Base-by-base conservation (phyloP, 2,113 vertebrate genomes). In the Trematomus loennbergii region DNA sequence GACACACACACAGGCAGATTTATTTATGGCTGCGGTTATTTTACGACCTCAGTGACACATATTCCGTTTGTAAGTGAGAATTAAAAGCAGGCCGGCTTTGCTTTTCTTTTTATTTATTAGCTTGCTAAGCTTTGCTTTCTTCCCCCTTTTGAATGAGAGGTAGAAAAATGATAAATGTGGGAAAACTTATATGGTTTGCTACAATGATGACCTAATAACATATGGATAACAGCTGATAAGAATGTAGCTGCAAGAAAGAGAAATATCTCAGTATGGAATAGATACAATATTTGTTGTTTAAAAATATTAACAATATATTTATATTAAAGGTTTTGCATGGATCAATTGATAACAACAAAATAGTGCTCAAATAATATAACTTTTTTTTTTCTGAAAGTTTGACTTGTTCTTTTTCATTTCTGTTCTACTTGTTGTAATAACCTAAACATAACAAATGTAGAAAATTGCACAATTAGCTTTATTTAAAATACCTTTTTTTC, bases 21-120 rank as follows among this genome's bases (percentile, higher is more conserved):
- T 90, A 89, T 87, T 90, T 90, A 91, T 88, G 81, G 64, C 75
- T 77, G 81, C 69, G 72, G 78, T 86, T 85, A 79, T 78, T 91
- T 91, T 85, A 89, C 61, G 73, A 88, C 78, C 73, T 80, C 72
- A 61, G 80, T 55, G 81, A 91, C 86, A 92, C 75, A 83, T 68
- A 85, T 75, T 86, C 71, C 54, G 67, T 74, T 84, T 88, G 75
- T 57, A 75, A 81, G 63, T 59, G 63, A 12, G 57, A 84, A 82
- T 83, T 70, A 83, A 82, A 85, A 83, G 75, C 66, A 88, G 67
- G 66, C 52, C 17, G 50, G 8, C 4, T 48, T 0, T 22, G 54
- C 5, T 17, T 64, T n/a, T 16, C n/a, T 11, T 50, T 29, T 43
- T 29, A n/a, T 5, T 45, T 45, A 2, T 36, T 11, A 0, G 11